Percentiles rank a stretch among this genome's conserved stretches.
Evolutionary conservation across 2,113 vertebrate species (phyloP).

Genomic region (Nesoenas mayeri): DNA sequence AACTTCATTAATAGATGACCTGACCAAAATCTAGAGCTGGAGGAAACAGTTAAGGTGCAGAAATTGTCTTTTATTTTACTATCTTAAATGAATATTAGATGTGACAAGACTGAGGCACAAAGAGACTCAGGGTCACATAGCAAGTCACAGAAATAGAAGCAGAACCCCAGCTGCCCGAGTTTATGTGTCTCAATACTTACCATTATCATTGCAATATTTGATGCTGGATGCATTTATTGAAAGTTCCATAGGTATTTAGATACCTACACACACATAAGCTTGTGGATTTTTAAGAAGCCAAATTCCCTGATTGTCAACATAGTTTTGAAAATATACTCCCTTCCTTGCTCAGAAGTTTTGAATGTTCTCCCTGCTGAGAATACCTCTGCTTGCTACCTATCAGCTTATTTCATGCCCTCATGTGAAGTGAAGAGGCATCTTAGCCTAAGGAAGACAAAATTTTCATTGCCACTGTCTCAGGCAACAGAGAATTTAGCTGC

Average conservation of each 20-base stretch:
- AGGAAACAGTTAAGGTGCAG: not conserved
- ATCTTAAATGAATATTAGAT: not conserved
- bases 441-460: not conserved
- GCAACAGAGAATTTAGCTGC: not conserved
- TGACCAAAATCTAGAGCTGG: not conserved
- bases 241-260: not conserved
- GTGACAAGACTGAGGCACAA: not conserved
- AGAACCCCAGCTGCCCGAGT: not conserved
- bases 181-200: not conserved
- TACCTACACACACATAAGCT: not conserved
- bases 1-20: not conserved
- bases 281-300: not conserved
- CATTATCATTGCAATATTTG: not conserved
- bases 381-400: not conserved
- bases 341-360: not conserved
- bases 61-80: not conserved
- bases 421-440: not conserved
- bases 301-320: not conserved
- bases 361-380: not conserved
- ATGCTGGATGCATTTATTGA: not conserved
- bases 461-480: slow-evolving; percentile 2
- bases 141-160: not conserved
- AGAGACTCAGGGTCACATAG: not conserved
- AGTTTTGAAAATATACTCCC: not conserved
- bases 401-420: not conserved